Evolutionary conservation across 1,140 invertebrate species (phyloP).

Genomic region (Trichogramma pretiosum): DNA sequence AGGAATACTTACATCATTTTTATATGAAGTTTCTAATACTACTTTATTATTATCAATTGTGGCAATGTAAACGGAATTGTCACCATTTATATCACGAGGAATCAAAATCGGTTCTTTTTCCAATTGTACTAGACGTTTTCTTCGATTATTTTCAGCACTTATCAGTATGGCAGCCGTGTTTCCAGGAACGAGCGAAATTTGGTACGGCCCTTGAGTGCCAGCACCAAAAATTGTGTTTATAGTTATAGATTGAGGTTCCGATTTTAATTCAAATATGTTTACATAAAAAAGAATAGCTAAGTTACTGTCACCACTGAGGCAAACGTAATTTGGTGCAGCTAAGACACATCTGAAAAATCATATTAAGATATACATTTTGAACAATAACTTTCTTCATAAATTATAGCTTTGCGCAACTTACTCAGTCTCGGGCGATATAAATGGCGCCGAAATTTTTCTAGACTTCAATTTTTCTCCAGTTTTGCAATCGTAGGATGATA

Average conservation of each 20-base stretch:
- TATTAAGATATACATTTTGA: constrained; percentile 7
- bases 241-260: constrained; percentile 28
- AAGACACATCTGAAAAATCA: constrained; percentile 51
- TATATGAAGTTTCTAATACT: constrained; percentile 34
- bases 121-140: constrained; percentile 23
- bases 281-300: constrained; percentile 33
- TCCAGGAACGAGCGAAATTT: constrained; percentile 28
- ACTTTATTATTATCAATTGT: constrained; percentile 33
- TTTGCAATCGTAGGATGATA: constrained; percentile 57
- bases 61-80: constrained; percentile 24
- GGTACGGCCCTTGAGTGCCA: constrained; percentile 34
- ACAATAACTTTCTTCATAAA: constrained; percentile 6
- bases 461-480: constrained; percentile 56
- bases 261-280: constrained; percentile 34
- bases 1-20: constrained; percentile 30
- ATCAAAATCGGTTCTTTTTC: constrained; percentile 12
- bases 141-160: constrained; percentile 18
- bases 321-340: constrained; percentile 55
- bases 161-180: constrained; percentile 26
- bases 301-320: constrained; percentile 45
- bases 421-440: constrained; percentile 51
- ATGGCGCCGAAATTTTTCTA: constrained; percentile 53
- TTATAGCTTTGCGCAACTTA: constrained; percentile 31
- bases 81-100: constrained; percentile 21
- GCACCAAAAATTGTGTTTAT: constrained; percentile 40